Base-by-base conservation (phyloP, 2,113 vertebrate genomes). In the Cyprinodon brontotheroides region DNA sequence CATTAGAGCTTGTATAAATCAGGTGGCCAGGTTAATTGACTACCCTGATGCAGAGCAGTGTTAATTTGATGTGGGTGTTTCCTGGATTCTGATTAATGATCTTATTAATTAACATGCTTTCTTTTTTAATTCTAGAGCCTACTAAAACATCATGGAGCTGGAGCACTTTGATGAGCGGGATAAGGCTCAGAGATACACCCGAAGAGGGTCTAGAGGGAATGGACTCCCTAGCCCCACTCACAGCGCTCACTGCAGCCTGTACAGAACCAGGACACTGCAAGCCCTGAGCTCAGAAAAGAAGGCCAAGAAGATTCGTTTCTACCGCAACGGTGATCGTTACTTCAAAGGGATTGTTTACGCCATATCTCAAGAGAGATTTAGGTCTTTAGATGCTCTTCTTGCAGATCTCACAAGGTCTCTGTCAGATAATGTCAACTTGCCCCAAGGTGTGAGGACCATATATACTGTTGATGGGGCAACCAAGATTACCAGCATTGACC, bases 311-410 rank as follows among this genome's bases (percentile, higher is more conserved):
- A 96, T 99, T 12, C 96, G 96, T 11, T 99, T 99, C 94, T 99
- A 98, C 87, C 96, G 98, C 43, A 99, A 99, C 0, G 98, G 98
- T 83, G 98, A 99, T 90, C 96, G 97, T 8, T 98, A 99, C 90
- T 99, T 99, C 92, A 98, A 98, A 90, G 98, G 98, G 72, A 97
- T 99, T 88, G 97, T 98, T 41, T 99, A 99, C 37, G 98, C 98
- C 86, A 96, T 99, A 87, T 99, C 98, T 76, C 95, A 95, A 45
- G 98, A 99, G 82, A 94, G 98, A 0, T 99, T 98, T 86, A 87
- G 98, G 59, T 98, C 97, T 45, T 93, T 99, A 9, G 98, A 99
- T 61, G 97, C 97, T 41, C 95, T 99, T 73, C 94, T 99, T 82
- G 98, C 96, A 75, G 98, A 99, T 92, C 94, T 99, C 89, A 99